Conservation (phyloP, 1,140 invertebrate genomes). For the Bombus breviceps region DNA sequence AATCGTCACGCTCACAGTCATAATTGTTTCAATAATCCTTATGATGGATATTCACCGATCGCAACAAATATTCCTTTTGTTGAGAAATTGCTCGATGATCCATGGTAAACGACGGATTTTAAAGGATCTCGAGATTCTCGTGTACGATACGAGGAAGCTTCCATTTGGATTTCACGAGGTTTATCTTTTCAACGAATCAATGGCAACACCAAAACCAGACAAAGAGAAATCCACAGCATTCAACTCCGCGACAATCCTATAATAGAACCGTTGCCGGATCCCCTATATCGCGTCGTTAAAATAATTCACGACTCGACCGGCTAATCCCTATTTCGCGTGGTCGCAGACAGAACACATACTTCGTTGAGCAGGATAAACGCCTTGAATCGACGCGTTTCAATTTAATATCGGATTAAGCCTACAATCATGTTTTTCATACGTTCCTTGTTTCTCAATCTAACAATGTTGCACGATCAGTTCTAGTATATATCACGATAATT, state of each 20-base stretch:
- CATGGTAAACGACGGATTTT: not conserved
- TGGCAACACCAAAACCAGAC: not conserved
- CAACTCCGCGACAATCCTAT: conserved; percentile 8
- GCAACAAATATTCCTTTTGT: not conserved
- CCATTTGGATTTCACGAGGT: not conserved
- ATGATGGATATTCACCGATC: not conserved
- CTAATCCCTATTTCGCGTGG: conserved; percentile 43
- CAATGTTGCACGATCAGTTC: too few species aligned
- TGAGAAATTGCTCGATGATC: not conserved
- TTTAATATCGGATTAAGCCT: conserved; percentile 38
- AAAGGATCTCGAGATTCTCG: not conserved
- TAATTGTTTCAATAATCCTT: not conserved
- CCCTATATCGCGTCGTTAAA: conserved; percentile 16
- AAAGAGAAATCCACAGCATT: conserved; percentile 6
- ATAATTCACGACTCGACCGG: conserved; percentile 43
- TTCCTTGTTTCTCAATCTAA: not conserved
- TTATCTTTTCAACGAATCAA: not conserved
- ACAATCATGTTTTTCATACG: conserved; percentile 21
- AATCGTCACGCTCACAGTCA: not conserved
- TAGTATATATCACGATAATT: not conserved
- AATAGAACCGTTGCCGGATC: conserved; percentile 11
- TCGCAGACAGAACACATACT: not conserved
- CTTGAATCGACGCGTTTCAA: conserved; percentile 35
- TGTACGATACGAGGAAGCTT: not conserved
- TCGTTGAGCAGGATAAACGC: conserved; percentile 27